Evolutionary conservation across 2,888 invertebrate species (phyloP), one percentile per base, ranked within the genome.

Genomic region (Acronicta leporina): DNA sequence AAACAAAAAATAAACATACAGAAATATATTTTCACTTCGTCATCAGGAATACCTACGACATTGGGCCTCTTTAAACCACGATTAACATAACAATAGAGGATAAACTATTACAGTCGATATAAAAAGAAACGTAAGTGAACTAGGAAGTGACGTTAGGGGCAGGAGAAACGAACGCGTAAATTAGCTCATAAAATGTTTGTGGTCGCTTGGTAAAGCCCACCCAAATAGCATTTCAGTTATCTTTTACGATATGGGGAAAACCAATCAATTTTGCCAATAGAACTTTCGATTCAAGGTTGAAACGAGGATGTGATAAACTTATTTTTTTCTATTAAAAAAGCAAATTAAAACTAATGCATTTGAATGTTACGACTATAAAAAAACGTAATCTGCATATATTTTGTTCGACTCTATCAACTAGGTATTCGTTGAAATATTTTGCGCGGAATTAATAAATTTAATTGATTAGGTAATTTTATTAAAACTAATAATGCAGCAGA

Each of bases 111-210:
- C 71, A 71, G 20, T 43, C 43, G 35, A 49, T 63, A 60, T 70
- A 65, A 70, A 68, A 70, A 68, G 48, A 15, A 49, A 43, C 40
- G 15, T 16, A 54, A 58, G 67, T 50, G 45, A 40, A 56, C 52
- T 44, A 71, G 72, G 58, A 71, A 68, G 46, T 65, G 46, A 46
- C 43, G 54, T 65, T 55, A 25, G 10, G 46, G 30, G 14, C 50
- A 15, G 47, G 57, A 58, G 54, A 55, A 75, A 65, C 52, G 44
- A 60, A 59, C 61, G 30, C 43, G 43, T 56, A 48, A 50, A 64
- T 63, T 48, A 33, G 56, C 15, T 44, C 50, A 63, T 73, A 75
- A 73, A 70, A 52, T 20, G 49, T 66, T 73, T 73, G 70, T 70
- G 35, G 73, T 45, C 25, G 54, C 60, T 75, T 62, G 53, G 53